Evolutionary conservation across 2,113 vertebrate species (phyloP), one percentile per base, ranked within the genome.

Genomic region (Microcebus lehilahytsara): DNA sequence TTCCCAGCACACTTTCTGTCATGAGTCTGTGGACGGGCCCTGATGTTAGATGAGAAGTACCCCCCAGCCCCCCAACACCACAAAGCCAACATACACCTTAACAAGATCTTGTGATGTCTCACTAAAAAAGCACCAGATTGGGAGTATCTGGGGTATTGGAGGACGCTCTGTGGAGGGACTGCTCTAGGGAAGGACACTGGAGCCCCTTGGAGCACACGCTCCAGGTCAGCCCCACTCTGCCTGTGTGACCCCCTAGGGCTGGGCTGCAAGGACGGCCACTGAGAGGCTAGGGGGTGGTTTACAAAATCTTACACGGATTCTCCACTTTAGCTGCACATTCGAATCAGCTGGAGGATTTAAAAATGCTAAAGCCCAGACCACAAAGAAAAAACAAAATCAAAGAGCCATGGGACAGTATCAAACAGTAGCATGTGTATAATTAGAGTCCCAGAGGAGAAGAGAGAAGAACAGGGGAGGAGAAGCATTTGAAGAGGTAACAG

Each of bases 211-310:
- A 81, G 6, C 6, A 5, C 17, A 23, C 3, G 9, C 1, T 83
- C 17, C 42, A 69, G 46, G 23, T 81, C 30, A 56, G 60, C 9
- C 16, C 4, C 71, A 34, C 30, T 81, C 60, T 27, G 51, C 30
- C 25, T 80, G 0, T 67, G 12, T 19, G 42, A 25, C 27, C 9
- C 10, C 3, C 5, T 32, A 5, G 0, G 9, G 6, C 3, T n/a
- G 11, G 23, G 10, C 34, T 69, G 20, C 19, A 49, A 42, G n/a
- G 14, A 42, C 16, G 6, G 34, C 10, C 32, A 30, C 4, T 66
- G 83, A 51, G 20, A 80, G 64, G 34, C 56, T 58, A 6, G 19
- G 19, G n/a, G n/a, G 23, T 32, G 34, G 14, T 37, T n/a, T 74
- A 51, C 8, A 93, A 72, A 86, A 71, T 91, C 10, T n/a, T 83